Evolutionary conservation across 2,113 vertebrate genomes (phyloP).

Genomic region (Macaca mulatta): DNA sequence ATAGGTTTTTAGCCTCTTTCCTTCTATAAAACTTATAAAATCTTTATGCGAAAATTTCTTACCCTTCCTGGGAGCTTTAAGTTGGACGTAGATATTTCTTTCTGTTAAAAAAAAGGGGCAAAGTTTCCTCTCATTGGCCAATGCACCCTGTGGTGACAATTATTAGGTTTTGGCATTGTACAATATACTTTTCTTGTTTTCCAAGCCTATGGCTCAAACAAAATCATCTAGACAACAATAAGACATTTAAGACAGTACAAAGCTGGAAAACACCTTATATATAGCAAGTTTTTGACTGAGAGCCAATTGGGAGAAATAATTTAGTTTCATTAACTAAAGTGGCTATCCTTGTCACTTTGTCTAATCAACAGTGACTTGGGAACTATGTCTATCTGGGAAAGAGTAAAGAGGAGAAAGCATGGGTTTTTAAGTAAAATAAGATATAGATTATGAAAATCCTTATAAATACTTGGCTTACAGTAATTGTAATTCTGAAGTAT

Average conservation of each 20-base stretch:
- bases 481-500: background rate
- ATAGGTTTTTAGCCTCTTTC: background rate
- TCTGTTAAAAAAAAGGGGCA: background rate
- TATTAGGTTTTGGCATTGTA: background rate
- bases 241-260: background rate
- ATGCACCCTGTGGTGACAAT: background rate
- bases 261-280: background rate
- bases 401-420: background rate
- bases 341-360: background rate
- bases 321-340: slow-evolving; percentile 25
- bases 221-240: slow-evolving; percentile 1
- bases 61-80: background rate
- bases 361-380: background rate
- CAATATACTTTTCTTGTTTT: background rate
- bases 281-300: background rate
- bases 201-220: background rate
- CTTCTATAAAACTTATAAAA: background rate
- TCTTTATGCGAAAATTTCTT: background rate
- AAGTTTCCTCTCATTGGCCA: background rate
- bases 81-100: background rate
- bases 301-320: background rate
- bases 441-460: background rate
- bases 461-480: background rate
- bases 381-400: background rate
- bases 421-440: background rate